These are phyloP conservation scores for Apolygus lucorum DNA, from an alignment of 1,140 invertebrate genomes.

Conservation along the genomic window DNA sequence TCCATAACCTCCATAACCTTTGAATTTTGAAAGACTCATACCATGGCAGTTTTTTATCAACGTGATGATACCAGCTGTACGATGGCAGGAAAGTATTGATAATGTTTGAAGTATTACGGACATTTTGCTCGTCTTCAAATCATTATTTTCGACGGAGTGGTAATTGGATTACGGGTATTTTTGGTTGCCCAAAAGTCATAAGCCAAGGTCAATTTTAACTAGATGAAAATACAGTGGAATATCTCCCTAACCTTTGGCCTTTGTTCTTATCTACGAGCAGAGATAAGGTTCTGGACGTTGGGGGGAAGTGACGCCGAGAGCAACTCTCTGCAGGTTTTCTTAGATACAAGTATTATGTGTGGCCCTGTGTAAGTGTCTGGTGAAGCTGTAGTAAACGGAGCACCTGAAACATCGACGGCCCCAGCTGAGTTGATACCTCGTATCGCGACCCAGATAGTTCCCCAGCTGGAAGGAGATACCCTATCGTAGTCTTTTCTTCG, in stretches of 20 bases:
- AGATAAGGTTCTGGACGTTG: not conserved
- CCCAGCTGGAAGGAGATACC: slow-evolving; percentile 2
- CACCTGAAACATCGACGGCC: not conserved
- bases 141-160: no score
- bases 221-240: slow-evolving; percentile 27
- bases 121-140: no score
- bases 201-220: slow-evolving; percentile 24
- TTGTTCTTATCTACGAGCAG: slow-evolving; percentile 2
- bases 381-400: slow-evolving; percentile 10
- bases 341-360: not conserved
- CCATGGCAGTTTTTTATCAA: no score
- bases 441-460: not conserved
- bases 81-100: no score
- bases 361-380: not conserved
- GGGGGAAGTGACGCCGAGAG: not conserved
- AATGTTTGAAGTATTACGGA: no score
- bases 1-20: no score
- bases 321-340: not conserved
- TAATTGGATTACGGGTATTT: no score
- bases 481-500: not conserved
- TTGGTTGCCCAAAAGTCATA: no score
- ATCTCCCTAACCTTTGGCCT: slow-evolving; percentile 23
- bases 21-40: no score
- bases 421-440: slow-evolving; percentile 15
- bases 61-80: no score